phyloP scores from a whole-genome alignment of 2,113 vertebrate genomes.

The Vidua macroura region DNA sequence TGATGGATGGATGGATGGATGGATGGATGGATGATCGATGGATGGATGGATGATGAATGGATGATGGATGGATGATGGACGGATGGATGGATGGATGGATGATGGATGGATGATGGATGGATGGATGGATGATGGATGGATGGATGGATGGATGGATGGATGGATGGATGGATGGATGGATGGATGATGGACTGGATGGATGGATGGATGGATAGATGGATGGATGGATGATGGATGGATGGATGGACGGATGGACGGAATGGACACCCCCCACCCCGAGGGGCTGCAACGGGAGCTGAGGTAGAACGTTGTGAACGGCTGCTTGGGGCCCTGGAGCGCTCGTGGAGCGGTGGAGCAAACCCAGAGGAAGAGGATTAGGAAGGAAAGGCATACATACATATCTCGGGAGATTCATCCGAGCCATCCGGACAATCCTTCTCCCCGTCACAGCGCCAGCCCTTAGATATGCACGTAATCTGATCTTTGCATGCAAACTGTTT shows the following conservation, averaged over 20 bases:
- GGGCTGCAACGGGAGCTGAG: not conserved
- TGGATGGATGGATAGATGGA: not conserved
- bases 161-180: not conserved
- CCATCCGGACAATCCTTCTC: slow-evolving; percentile 98
- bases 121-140: too few species aligned
- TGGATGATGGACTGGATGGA: not conserved
- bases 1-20: not conserved
- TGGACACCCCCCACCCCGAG: not conserved
- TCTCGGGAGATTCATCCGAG: slow-evolving; percentile 93
- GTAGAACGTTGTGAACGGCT: not conserved
- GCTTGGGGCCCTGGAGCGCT: not conserved
- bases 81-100: not conserved
- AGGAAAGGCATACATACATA: slow-evolving; percentile 82
- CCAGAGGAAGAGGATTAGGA: not conserved
- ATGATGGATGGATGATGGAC: not conserved
- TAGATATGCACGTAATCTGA: slow-evolving; percentile 95
- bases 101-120: not conserved
- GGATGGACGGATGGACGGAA: fast-evolving
- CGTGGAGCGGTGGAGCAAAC: not conserved
- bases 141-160: not conserved
- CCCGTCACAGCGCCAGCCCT: slow-evolving; percentile 96
- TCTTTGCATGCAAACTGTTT: slow-evolving; percentile 98
- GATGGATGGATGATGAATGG: too few species aligned
- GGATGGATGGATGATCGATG: not conserved
- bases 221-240: not conserved